Evolutionary conservation across 2,888 invertebrate species (phyloP).

Genomic region (Hypomecis punctinalis): DNA sequence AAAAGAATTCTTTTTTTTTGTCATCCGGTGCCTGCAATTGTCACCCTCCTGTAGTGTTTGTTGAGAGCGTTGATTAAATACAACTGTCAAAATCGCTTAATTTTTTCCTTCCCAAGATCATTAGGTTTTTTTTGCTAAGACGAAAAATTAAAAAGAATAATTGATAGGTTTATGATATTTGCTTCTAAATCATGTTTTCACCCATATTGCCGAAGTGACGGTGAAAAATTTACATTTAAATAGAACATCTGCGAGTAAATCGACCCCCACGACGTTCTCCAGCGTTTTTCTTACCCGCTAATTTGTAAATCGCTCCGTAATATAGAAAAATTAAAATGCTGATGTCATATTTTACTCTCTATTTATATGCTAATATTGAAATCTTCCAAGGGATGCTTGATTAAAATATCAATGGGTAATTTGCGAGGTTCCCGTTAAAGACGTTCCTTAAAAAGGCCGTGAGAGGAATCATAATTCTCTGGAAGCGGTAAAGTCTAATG

Average conservation of each 20-base stretch:
- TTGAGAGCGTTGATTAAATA: conserved; percentile 80
- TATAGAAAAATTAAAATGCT: conserved; percentile 85
- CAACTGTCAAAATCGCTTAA: conserved; percentile 74
- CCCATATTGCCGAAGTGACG: conserved; percentile 75
- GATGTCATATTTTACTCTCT: conserved; percentile 82
- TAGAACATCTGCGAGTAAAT: conserved; percentile 82
- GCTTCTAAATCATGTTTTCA: conserved; percentile 76
- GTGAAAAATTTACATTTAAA: conserved; percentile 83
- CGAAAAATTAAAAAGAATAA: neutral
- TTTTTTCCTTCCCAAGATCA: conserved; percentile 59
- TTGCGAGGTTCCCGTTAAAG: conserved; percentile 49
- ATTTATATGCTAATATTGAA: conserved; percentile 82
- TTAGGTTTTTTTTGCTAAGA: neutral
- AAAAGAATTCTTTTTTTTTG: conserved; percentile 77
- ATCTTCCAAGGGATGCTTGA: conserved; percentile 67
- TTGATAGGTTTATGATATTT: conserved; percentile 59
- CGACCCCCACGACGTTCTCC: conserved; percentile 77
- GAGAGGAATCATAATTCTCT: conserved; percentile 56
- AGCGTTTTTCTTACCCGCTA: conserved; percentile 82
- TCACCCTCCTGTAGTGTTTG: conserved; percentile 79
- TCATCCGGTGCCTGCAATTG: conserved; percentile 77
- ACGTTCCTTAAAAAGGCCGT: conserved; percentile 54
- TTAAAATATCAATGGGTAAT: conserved; percentile 84
- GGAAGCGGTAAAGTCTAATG: conserved; percentile 55
- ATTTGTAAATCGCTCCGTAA: conserved; percentile 84